Percentiles rank a stretch among this genome's conserved stretches.
Conservation (phyloP, 2,113 vertebrate genomes). For the Plecotus auritus region DNA sequence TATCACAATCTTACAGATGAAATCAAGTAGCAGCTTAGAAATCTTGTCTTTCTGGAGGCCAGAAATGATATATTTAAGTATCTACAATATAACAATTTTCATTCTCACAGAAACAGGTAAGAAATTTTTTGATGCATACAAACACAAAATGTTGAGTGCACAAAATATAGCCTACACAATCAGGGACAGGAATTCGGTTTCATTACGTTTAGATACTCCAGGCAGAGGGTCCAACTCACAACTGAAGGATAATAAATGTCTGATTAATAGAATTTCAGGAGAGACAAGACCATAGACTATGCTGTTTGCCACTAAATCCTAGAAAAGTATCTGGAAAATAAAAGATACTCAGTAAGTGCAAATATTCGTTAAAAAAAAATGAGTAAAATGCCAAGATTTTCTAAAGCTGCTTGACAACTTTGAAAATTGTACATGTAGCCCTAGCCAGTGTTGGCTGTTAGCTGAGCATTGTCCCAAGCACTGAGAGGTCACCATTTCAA, state of each 20-base stretch:
- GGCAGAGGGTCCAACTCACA: neutral
- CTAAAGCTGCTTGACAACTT: neutral
- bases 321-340: neutral
- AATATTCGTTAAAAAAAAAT: neutral
- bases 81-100: neutral
- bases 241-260: neutral
- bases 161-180: neutral
- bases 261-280: neutral
- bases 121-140: neutral
- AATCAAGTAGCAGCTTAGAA: slow-evolving; percentile 19
- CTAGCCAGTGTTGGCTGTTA: no score
- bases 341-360: neutral
- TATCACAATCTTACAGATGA: neutral
- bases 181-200: neutral
- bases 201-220: neutral
- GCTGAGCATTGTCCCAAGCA: neutral
- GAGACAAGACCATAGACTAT: neutral
- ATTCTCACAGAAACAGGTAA: neutral
- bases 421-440: neutral
- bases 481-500: neutral
- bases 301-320: neutral
- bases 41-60: neutral
- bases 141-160: neutral
- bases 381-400: neutral
- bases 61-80: neutral